phyloP scores from a whole-genome alignment of 1,140 invertebrate genomes.

The Oedothorax gibbosus region DNA sequence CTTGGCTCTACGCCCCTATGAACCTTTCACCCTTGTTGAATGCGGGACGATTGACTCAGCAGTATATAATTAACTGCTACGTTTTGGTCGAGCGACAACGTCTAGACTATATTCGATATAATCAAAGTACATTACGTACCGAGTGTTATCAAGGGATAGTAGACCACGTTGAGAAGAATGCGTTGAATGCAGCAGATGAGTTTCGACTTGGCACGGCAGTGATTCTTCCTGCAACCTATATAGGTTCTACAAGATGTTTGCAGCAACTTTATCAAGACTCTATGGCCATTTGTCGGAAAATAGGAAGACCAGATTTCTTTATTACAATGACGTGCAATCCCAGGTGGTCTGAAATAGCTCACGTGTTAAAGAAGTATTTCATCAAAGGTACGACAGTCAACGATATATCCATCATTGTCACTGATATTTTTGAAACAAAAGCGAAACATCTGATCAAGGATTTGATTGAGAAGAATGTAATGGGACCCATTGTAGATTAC shows the following conservation, averaged over 20 bases:
- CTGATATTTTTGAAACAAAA: constrained; percentile 69
- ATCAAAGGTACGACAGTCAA: constrained; percentile 62
- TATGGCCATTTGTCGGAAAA: constrained; percentile 66
- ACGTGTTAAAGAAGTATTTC: constrained; percentile 62
- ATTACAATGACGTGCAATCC: constrained; percentile 71
- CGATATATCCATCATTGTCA: constrained; percentile 68
- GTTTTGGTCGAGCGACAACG: constrained; percentile 43
- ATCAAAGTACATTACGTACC: constrained; percentile 50
- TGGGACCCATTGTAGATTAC: constrained; percentile 19
- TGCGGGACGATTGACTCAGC: constrained; percentile 61
- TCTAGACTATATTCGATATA: constrained; percentile 41
- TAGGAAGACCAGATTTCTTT: constrained; percentile 69
- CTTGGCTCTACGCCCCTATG: not conserved
- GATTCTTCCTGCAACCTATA: constrained; percentile 57
- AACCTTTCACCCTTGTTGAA: constrained; percentile 63
- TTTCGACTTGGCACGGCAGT: not conserved
- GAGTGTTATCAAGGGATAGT: too few relatives aligned
- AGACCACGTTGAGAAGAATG: too few relatives aligned
- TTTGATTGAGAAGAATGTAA: too few relatives aligned
- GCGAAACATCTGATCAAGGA: constrained; percentile 57
- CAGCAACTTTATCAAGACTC: constrained; percentile 64
- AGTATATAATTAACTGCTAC: constrained; percentile 60
- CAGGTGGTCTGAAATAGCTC: constrained; percentile 70
- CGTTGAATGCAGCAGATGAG: not conserved
- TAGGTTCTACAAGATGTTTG: constrained; percentile 47